These are phyloP conservation scores for Callitettix versicolor DNA, from an alignment of 1,140 invertebrate genomes.

Conservation along the genomic window DNA sequence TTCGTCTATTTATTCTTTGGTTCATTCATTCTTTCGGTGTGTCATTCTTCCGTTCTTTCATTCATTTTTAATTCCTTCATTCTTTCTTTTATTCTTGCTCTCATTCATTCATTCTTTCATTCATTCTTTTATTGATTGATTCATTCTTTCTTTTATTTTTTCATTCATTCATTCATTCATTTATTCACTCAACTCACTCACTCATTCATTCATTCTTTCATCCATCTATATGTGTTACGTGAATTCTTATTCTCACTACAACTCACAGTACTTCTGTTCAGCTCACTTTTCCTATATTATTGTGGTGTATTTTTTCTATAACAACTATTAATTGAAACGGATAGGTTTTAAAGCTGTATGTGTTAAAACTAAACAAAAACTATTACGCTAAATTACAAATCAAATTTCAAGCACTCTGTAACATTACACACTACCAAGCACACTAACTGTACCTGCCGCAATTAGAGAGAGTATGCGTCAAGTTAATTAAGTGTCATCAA, in stretches of 20 bases:
- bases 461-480: no score
- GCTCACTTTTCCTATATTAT: no score
- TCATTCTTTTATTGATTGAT: background rate
- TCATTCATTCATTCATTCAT: background rate
- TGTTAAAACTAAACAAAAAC: no score
- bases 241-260: background rate
- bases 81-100: background rate
- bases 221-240: background rate
- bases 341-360: no score
- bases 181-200: background rate
- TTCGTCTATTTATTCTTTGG: background rate
- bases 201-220: background rate
- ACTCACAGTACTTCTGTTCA: background rate
- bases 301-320: no score
- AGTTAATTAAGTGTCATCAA: no score
- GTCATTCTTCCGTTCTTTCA: background rate
- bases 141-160: background rate
- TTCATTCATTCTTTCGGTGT: background rate
- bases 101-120: background rate
- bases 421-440: no score
- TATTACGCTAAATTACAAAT: no score
- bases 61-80: background rate
- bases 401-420: no score
- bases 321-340: no score
- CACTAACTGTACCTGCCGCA: no score